These are phyloP conservation scores for Lerista edwardsae DNA, from an alignment of 2,797 vertebrate species.

Conservation along the genomic window DNA sequence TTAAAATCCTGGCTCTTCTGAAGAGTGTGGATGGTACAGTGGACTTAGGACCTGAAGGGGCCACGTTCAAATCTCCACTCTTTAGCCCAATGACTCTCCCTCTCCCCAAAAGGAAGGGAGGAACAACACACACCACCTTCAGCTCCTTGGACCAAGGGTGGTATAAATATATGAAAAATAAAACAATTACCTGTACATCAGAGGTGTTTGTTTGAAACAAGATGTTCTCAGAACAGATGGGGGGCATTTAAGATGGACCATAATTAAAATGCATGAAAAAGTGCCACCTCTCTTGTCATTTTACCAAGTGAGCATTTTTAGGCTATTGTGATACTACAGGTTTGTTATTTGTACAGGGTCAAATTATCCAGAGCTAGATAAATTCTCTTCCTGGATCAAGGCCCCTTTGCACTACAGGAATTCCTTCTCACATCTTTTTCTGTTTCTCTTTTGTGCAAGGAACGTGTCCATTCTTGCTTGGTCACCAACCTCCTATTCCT, in stretches of 20 bases:
- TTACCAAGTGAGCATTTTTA: background rate
- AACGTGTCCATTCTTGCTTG: slow-evolving; percentile 14
- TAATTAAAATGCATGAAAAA: background rate
- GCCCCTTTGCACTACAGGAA: slow-evolving; percentile 26
- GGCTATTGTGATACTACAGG: background rate
- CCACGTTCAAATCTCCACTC: too few relatives aligned
- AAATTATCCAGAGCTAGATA: slow-evolving; percentile 17
- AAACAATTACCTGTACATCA: background rate
- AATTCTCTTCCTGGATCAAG: slow-evolving; percentile 38
- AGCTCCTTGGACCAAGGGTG: too few relatives aligned
- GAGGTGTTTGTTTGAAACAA: background rate
- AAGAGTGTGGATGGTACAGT: too few relatives aligned
- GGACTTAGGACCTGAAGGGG: too few relatives aligned
- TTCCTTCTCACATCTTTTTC: slow-evolving; percentile 4
- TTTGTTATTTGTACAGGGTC: background rate
- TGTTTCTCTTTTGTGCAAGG: slow-evolving; percentile 38
- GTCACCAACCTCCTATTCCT: slow-evolving; percentile 24
- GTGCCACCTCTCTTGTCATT: background rate
- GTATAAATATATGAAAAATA: too few relatives aligned
- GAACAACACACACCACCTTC: too few relatives aligned
- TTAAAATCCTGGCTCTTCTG: too few relatives aligned
- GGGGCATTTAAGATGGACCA: background rate
- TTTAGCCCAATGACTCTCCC: too few relatives aligned
- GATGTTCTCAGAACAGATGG: background rate
- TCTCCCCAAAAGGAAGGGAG: too few relatives aligned